These are phyloP conservation scores for Chelmon rostratus DNA, from an alignment of 2,797 vertebrate species.

Conservation along the genomic window DNA sequence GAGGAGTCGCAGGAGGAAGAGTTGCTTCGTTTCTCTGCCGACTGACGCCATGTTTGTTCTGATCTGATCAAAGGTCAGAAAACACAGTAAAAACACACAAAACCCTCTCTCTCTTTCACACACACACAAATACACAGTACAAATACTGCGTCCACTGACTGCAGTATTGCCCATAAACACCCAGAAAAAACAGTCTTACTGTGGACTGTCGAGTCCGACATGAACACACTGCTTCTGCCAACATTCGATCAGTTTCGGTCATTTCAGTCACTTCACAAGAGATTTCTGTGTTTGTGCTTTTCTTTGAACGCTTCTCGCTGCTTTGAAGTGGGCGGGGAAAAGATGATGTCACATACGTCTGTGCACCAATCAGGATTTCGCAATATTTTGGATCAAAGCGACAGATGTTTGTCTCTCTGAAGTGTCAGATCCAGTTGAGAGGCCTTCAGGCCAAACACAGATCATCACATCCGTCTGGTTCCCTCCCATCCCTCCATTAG, in stretches of 20 bases:
- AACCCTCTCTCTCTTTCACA: not conserved
- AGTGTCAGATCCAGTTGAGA: too few species aligned
- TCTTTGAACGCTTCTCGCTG: not conserved
- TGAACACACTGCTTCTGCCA: not conserved
- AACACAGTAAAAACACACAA: conserved; percentile 35
- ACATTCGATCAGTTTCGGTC: not conserved
- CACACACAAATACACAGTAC: conserved; percentile 1
- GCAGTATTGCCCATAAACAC: not conserved
- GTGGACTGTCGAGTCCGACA: too few species aligned
- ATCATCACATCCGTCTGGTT: too few species aligned
- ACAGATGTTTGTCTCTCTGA: too few species aligned
- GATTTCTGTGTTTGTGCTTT: not conserved
- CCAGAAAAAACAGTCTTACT: not conserved
- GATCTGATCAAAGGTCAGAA: conserved; percentile 76
- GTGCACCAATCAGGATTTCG: not conserved
- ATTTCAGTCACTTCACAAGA: not conserved
- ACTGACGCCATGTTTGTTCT: conserved; percentile 81
- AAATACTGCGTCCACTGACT: not conserved
- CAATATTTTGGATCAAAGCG: too few species aligned
- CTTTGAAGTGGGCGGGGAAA: not conserved
- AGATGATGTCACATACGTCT: not conserved
- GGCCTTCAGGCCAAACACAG: too few species aligned
- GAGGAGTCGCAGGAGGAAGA: conserved; percentile 64
- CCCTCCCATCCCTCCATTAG: too few species aligned
- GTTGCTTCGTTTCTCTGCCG: conserved; percentile 35